Conservation (phyloP, 2,797 vertebrate genomes). For the Sebastes nivosus region DNA sequence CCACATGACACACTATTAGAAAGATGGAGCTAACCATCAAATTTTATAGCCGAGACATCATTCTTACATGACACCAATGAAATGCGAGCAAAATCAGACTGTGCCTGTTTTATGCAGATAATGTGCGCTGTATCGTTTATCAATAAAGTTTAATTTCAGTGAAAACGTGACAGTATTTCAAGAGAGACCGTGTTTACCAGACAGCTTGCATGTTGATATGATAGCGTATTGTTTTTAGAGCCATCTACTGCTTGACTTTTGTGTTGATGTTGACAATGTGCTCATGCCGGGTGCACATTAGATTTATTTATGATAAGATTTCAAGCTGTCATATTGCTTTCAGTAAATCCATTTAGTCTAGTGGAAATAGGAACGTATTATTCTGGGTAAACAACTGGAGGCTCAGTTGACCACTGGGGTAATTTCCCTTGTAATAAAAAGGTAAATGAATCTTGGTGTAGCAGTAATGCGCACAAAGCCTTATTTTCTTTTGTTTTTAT, state of each 20-base stretch:
- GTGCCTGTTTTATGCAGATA: conserved; percentile 1
- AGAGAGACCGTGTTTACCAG: conserved; percentile 6
- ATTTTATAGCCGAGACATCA: conserved; percentile 13
- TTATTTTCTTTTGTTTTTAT: conserved; percentile 34
- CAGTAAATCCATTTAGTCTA: conserved; percentile 35
- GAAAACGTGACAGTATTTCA: neutral
- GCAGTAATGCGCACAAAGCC: conserved; percentile 23
- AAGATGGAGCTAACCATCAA: conserved; percentile 9
- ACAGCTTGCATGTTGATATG: neutral
- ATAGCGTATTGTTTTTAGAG: neutral
- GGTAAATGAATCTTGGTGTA: conserved; percentile 34
- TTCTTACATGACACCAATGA: conserved; percentile 20
- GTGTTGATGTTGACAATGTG: conserved; percentile 24
- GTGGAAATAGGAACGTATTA: conserved; percentile 6
- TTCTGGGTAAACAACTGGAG: conserved; percentile 37
- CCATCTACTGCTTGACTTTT: neutral
- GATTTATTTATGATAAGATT: conserved; percentile 36
- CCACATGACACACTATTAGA: conserved; percentile 44
- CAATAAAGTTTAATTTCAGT: neutral
- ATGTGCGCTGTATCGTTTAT: neutral
- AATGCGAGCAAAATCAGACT: conserved; percentile 1
- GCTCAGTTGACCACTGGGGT: conserved; percentile 31
- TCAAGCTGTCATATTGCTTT: conserved; percentile 38
- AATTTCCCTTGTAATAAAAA: conserved; percentile 37
- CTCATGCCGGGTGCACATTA: conserved; percentile 13